Evolutionary conservation across 2,797 vertebrate genomes (phyloP), one percentile per base, ranked within the genome.

Genomic region (Rhabdophis nuchalis): DNA sequence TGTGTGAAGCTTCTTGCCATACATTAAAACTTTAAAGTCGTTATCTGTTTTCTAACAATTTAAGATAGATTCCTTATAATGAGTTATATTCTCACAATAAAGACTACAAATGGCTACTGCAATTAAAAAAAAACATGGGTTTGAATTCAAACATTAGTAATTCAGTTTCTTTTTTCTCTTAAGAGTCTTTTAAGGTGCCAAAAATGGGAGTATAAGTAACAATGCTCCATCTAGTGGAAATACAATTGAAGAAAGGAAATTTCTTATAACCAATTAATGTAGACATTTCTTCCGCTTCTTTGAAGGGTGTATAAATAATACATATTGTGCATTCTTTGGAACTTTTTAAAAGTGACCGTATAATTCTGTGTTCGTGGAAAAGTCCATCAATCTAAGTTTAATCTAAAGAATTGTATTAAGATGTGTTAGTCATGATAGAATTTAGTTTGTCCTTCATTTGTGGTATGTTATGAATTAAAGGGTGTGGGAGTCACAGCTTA

Each of bases 171-270:
- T 92, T 91, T 29, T 6, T 68, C 56, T 57, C 2, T 92, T 88
- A 95, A 91, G 6, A 20, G n/a, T 91, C 23, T 56, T 72, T 92
- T 58, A 58, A 14, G 60, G 56, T 4, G 14, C 87, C 8, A 93
- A 93, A 92, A 93, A 32, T 7, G 72, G 94, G 93, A 60, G 89
- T 16, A 68, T 5, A 94, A 94, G 95, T 95, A 94, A 82, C 68
- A 94, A 94, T 95, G 95, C 96, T 94, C 96, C 96, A 96, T 94
- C 96, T 97, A 96, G 96, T 96, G 96, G 96, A 95, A 93, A 88
- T 53, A 53, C 87, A 93, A 92, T 27, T 50, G 0, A 46, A 89
- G 82, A 5, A 46, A 16, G 58, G 54, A 36, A 1, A 68, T 54
- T 3, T 54, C 1, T 0, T 54, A 89, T 53, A 93, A 29, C 50